Evolutionary conservation across 1,140 invertebrate species (phyloP).

Genomic region (Drosophila prosaltans): DNA sequence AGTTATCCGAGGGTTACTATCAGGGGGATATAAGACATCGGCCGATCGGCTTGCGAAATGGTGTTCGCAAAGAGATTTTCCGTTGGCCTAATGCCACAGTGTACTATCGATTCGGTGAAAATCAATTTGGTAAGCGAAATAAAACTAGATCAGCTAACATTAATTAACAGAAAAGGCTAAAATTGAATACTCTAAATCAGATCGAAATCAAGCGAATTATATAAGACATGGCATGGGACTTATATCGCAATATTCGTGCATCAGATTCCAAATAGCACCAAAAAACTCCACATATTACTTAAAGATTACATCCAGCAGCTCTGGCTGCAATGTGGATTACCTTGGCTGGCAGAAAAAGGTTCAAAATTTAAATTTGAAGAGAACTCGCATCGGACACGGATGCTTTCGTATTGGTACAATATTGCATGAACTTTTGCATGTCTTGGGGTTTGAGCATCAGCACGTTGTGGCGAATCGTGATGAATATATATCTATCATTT

Average conservation of each 20-base stretch:
- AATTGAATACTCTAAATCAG: neutral
- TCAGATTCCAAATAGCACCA: constrained; percentile 23
- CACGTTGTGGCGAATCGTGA: constrained; percentile 86
- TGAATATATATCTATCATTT: constrained; percentile 84
- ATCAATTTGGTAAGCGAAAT: constrained; percentile 28
- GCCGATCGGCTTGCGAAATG: constrained; percentile 82
- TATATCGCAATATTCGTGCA: constrained; percentile 28
- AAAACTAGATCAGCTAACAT: no score
- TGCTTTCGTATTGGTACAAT: constrained; percentile 85
- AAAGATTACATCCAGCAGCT: constrained; percentile 7
- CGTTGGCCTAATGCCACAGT: constrained; percentile 86
- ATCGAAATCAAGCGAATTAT: neutral
- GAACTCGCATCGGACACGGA: constrained; percentile 80
- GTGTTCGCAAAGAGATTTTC: constrained; percentile 84
- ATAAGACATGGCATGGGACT: constrained; percentile 20
- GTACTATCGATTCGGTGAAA: constrained; percentile 84
- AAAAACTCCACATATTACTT: neutral
- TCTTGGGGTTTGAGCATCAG: constrained; percentile 85
- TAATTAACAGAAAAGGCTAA: no score
- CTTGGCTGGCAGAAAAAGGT: constrained; percentile 83
- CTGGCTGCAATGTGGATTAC: constrained; percentile 83
- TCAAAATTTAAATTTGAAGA: constrained; percentile 83
- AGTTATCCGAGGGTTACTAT: constrained; percentile 17
- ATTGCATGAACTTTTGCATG: constrained; percentile 87
- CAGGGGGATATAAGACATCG: constrained; percentile 44